Evolutionary conservation across 2,888 invertebrate genomes (phyloP).

Genomic region (Horisme vitalbata): DNA sequence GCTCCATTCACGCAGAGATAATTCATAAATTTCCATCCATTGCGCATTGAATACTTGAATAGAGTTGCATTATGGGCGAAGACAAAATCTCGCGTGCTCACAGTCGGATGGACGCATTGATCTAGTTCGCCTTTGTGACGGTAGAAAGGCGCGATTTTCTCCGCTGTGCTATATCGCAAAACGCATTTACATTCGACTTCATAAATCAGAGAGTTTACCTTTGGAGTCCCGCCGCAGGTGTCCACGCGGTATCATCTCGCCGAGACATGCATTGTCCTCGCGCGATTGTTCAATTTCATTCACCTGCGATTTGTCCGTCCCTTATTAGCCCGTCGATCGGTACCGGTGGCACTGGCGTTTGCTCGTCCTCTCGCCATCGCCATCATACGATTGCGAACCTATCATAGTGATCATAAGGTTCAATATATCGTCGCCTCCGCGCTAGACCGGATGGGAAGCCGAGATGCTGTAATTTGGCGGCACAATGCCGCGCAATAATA

Average conservation of each 20-base stretch:
- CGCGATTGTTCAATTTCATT: conserved; percentile 53
- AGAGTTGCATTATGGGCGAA: conserved; percentile 46
- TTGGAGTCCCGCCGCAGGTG: conserved; percentile 61
- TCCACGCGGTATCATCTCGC: conserved; percentile 48
- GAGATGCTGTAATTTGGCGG: conserved; percentile 77
- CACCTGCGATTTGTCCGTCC: conserved; percentile 64
- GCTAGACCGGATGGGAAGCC: conserved; percentile 74
- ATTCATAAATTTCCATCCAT: conserved; percentile 37
- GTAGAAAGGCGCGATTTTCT: conserved; percentile 68
- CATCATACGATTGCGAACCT: conserved; percentile 40
- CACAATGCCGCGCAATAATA: conserved; percentile 78
- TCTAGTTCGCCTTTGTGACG: conserved; percentile 54
- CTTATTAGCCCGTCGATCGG: conserved; percentile 57
- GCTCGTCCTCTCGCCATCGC: conserved; percentile 36
- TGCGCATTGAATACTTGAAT: conserved; percentile 27
- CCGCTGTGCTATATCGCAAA: conserved; percentile 52
- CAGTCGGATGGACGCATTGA: conserved; percentile 55
- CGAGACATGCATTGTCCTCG: conserved; percentile 53
- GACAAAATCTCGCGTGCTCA: conserved; percentile 53
- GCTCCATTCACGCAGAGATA: conserved; percentile 43
- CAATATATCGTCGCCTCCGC: conserved; percentile 30
- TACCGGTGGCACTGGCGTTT: conserved; percentile 29
- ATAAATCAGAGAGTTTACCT: conserved; percentile 65
- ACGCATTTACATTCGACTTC: conserved; percentile 50
- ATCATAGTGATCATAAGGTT: conserved; percentile 38